Evolutionary conservation across 1,140 invertebrate genomes (phyloP), one percentile per base, ranked within the genome.

Genomic region (Monochamus saltuarius): DNA sequence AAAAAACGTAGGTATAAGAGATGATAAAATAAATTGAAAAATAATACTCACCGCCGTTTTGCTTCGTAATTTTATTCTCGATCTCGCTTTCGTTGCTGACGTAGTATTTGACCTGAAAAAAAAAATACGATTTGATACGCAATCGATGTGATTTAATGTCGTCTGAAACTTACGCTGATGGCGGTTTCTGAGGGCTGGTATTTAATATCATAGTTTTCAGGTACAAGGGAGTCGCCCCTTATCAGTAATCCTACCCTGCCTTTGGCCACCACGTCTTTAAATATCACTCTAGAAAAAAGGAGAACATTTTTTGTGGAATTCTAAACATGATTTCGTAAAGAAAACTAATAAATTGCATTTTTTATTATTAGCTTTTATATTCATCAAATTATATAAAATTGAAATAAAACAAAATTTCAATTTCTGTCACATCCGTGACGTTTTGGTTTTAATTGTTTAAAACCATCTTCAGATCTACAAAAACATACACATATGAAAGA

Each of bases 141-240:
- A 35, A 8, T 54, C 19, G 17, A 40, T 14, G 9, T 39, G 17
- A 54, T 40, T 40, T 13, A 47, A 14, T 4, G 17, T 4, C 22
- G 13, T 29, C 51, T 9, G 17, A 37, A 56, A 67, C 66, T 68
- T 65, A 73, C 69, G 38, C 60, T 59, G 40, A 71, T 50, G 19
- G 60, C 56, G 4, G 66, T 46, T 55, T 67, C 62, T 7, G 45
- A 56, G 17, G 64, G 59, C 11, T 53, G 47, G 47, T 70, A 73
- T 35, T 54, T 49, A 40, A 72, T 47, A 56, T 73, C 71, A 53
- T 70, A 72, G 62, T 72, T 70, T 52, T 66, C 62, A 7, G 65
- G 68, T 16, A 73, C 59, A 37, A 73, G 67, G 10, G 71, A 73
- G 63, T 73, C 71, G 29, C 67, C 66, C 39, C 56, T 55, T 35